These are phyloP conservation scores for Aporophyla lueneburgensis DNA, from an alignment of 2,888 invertebrate genomes.

Conservation along the genomic window DNA sequence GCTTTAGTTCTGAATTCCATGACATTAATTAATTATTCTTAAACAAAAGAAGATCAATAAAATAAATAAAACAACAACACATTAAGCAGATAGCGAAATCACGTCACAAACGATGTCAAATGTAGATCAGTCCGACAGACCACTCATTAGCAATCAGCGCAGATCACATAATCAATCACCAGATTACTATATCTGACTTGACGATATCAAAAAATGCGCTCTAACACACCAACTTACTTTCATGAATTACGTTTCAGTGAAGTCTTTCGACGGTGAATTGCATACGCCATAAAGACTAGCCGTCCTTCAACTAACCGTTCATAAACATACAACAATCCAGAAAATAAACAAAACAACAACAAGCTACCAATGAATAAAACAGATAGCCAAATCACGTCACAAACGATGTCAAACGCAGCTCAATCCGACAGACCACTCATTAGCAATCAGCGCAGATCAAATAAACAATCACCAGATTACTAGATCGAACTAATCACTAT, in stretches of 20 bases:
- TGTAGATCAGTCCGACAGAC: not conserved
- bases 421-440: conserved; percentile 11
- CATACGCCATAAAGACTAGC: too few relatives aligned
- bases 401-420: conserved; percentile 6
- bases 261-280: too few relatives aligned
- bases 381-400: not conserved
- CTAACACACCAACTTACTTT: too few relatives aligned
- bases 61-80: not conserved
- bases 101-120: conserved; percentile 6
- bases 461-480: conserved; percentile 32
- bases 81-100: not conserved
- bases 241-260: too few relatives aligned
- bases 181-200: too few relatives aligned
- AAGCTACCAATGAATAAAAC: not conserved
- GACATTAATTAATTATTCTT: too few relatives aligned
- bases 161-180: conserved; percentile 10
- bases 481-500: conserved; percentile 28
- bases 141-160: conserved; percentile 22
- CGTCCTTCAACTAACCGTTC: not conserved
- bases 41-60: not conserved
- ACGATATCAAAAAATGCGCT: too few relatives aligned
- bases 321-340: not conserved
- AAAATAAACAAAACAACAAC: not conserved
- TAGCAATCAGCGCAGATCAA: conserved; percentile 19
- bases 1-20: too few relatives aligned